Evolutionary conservation across 2,888 invertebrate genomes (phyloP).

Genomic region (Listrodromus nycthemerus): DNA sequence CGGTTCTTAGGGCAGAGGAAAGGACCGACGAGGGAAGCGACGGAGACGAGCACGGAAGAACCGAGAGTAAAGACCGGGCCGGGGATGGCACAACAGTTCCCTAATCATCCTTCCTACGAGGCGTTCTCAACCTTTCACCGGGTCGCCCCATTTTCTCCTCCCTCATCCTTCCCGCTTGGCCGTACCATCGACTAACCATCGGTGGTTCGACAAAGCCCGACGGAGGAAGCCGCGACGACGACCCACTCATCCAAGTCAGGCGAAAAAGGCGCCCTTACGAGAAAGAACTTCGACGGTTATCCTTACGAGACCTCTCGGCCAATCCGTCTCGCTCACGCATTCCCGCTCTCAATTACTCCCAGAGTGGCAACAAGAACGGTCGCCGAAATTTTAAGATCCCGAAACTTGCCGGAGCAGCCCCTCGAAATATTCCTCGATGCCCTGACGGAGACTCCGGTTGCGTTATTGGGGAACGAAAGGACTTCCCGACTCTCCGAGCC

Average conservation of each 20-base stretch:
- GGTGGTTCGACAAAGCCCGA: conserved; percentile 57
- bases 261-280: conserved; percentile 48
- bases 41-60: conserved; percentile 62
- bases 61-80: conserved; percentile 56
- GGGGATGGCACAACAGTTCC: conserved; percentile 73
- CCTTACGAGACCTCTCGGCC: conserved; percentile 40
- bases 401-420: conserved; percentile 58
- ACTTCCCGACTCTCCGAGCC: neutral
- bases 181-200: conserved; percentile 61
- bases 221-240: conserved; percentile 21
- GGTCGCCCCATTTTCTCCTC: conserved; percentile 38
- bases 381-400: conserved; percentile 68
- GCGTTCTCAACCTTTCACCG: conserved; percentile 70
- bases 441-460: conserved; percentile 13
- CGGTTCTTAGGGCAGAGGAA: conserved; percentile 39
- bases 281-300: conserved; percentile 67
- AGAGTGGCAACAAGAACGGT: conserved; percentile 60
- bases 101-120: conserved; percentile 74
- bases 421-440: conserved; percentile 49
- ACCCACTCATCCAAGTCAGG: conserved; percentile 19
- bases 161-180: conserved; percentile 25
- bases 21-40: conserved; percentile 44
- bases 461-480: conserved; percentile 31
- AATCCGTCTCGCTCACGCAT: conserved; percentile 43
- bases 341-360: conserved; percentile 76